Percentiles rank a stretch among this genome's conserved stretches.
phyloP scores from a whole-genome alignment of 2,113 vertebrate species.

The Chascanopsetta lugubris region DNA sequence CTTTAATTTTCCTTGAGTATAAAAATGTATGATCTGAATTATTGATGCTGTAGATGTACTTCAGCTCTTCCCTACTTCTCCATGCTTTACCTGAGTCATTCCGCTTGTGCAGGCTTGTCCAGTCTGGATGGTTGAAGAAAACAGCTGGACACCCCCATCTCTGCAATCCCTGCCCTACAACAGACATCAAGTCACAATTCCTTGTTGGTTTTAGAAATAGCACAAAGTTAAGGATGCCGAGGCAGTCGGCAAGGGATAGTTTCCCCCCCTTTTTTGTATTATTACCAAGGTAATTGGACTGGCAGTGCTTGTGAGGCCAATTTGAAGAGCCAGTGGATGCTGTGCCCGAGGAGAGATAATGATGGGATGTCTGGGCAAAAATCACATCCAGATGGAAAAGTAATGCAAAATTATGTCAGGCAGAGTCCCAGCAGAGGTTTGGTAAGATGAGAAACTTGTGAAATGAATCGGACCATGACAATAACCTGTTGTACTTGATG shows the following conservation, averaged over 20 bases:
- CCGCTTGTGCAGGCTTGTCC: slow-evolving; percentile 30
- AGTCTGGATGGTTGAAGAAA: slow-evolving; percentile 47
- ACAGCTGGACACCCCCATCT: slow-evolving; percentile 59
- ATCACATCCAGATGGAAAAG: slow-evolving; percentile 29
- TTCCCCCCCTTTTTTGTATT: slow-evolving; percentile 4
- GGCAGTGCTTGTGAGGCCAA: slow-evolving; percentile 39
- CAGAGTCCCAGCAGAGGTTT: slow-evolving; percentile 9
- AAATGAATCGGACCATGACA: slow-evolving; percentile 10
- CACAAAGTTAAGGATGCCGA: neutral
- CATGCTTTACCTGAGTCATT: slow-evolving; percentile 61
- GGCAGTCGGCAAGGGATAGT: neutral
- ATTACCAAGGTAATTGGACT: slow-evolving; percentile 57
- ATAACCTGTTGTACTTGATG: neutral
- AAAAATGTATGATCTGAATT: slow-evolving; percentile 59
- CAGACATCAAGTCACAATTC: slow-evolving; percentile 17
- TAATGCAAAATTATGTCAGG: slow-evolving; percentile 27
- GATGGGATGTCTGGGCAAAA: slow-evolving; percentile 44
- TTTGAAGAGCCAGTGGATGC: slow-evolving; percentile 55
- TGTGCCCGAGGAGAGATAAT: slow-evolving; percentile 62
- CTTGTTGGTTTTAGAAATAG: slow-evolving; percentile 11
- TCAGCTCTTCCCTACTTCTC: slow-evolving; percentile 27
- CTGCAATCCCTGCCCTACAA: slow-evolving; percentile 55
- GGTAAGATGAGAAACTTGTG: slow-evolving; percentile 16
- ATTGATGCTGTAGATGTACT: slow-evolving; percentile 61
- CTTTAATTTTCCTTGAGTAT: slow-evolving; percentile 31